These are phyloP conservation scores for Trematomus loennbergii DNA, from an alignment of 2,113 vertebrate species.

Conservation along the genomic window DNA sequence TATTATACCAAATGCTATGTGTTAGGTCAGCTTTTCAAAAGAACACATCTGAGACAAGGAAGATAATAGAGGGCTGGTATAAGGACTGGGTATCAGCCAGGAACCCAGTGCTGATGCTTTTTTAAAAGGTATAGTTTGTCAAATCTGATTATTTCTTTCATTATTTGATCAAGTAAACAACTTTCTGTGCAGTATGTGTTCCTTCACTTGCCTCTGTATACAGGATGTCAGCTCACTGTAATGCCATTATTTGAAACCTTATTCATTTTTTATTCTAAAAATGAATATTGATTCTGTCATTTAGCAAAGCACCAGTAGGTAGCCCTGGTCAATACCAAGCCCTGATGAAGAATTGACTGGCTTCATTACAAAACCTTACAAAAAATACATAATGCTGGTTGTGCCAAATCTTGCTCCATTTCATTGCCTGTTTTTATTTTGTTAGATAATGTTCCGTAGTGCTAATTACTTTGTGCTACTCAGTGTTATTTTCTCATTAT, in stretches of 20 bases:
- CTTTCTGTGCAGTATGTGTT: slow-evolving; percentile 17
- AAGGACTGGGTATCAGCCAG: slow-evolving; percentile 41
- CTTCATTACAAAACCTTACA: slow-evolving; percentile 45
- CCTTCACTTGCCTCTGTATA: not conserved
- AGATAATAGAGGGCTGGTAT: slow-evolving; percentile 27
- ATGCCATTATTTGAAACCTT: slow-evolving; percentile 11
- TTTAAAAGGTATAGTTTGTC: slow-evolving; percentile 7
- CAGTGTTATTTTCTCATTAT: not conserved
- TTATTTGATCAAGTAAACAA: slow-evolving; percentile 21
- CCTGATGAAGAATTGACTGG: slow-evolving; percentile 34
- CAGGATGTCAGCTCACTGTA: not conserved
- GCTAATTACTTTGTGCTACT: not conserved
- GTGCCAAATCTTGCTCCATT: slow-evolving; percentile 2
- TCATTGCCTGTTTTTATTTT: slow-evolving; percentile 2
- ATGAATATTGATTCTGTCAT: slow-evolving; percentile 18
- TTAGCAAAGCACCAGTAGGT: slow-evolving; percentile 37
- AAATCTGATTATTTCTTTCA: slow-evolving; percentile 9
- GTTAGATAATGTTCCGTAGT: not conserved
- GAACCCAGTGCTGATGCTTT: slow-evolving; percentile 7
- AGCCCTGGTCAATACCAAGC: slow-evolving; percentile 44
- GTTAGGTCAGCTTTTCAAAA: slow-evolving; percentile 22
- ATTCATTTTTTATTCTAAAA: slow-evolving; percentile 6
- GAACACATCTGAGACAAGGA: slow-evolving; percentile 28
- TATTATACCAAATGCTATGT: slow-evolving; percentile 18
- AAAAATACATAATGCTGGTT: slow-evolving; percentile 10